phyloP scores from a whole-genome alignment of 2,888 invertebrate genomes.

The Gastracanthus pulcherrimus region DNA sequence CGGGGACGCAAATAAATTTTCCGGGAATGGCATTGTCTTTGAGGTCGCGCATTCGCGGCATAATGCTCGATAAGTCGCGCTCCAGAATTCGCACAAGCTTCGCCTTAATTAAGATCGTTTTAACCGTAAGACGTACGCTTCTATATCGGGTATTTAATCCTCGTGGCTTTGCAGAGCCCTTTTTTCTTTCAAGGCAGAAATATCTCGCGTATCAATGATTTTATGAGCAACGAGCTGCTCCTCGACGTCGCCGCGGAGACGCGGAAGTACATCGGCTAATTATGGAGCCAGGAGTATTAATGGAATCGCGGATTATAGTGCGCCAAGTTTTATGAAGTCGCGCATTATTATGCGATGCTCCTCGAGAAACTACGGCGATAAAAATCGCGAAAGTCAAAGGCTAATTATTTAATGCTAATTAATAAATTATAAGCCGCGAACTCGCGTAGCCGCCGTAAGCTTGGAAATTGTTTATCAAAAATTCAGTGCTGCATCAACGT shows the following conservation, averaged over 20 bases:
- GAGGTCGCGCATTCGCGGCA: slow-evolving; percentile 68
- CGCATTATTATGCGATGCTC: slow-evolving; percentile 28
- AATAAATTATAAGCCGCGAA: slow-evolving; percentile 8
- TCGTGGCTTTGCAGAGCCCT: too few relatives aligned
- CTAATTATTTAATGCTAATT: slow-evolving; percentile 32
- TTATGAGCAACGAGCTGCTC: too few relatives aligned
- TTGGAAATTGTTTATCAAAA: slow-evolving; percentile 33
- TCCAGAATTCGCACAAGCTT: slow-evolving; percentile 45
- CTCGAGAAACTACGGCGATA: slow-evolving; percentile 1
- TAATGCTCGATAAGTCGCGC: slow-evolving; percentile 72
- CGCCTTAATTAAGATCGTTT: slow-evolving; percentile 72
- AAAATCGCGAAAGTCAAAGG: background rate
- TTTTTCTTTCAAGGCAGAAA: background rate
- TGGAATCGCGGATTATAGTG: slow-evolving; percentile 46
- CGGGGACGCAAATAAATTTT: slow-evolving; percentile 72
- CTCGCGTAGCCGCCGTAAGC: background rate
- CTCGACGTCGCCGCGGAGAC: too few relatives aligned
- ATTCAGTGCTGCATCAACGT: slow-evolving; percentile 18
- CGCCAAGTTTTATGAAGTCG: slow-evolving; percentile 60
- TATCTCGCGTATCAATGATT: too few relatives aligned
- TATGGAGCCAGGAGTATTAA: background rate
- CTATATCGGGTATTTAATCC: too few relatives aligned
- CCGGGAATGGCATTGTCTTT: slow-evolving; percentile 70
- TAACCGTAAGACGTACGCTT: background rate
- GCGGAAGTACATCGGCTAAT: slow-evolving; percentile 1